Evolutionary conservation across 1,140 invertebrate species (phyloP), one percentile per base, ranked within the genome.

Genomic region (Centruroides sculpturatus): DNA sequence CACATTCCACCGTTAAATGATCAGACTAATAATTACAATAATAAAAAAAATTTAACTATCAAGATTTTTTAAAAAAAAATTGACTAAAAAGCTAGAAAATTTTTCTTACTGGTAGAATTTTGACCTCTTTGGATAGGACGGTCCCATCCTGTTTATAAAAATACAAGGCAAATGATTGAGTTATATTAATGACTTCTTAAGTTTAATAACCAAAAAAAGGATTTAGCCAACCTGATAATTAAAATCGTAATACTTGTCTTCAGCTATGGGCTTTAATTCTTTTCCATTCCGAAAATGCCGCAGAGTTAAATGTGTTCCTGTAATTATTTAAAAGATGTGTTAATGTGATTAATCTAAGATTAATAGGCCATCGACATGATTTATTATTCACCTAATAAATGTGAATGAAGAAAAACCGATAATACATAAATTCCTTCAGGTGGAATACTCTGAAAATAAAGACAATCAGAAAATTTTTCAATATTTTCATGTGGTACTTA

Each of bases 261-360:
- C 75, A 3, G 80, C 83, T 59, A 93, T 83, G 35, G 80, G 78
- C 0, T 82, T 80, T 9, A 92, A 68, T 74, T 92, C 88, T 64
- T 82, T 78, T 5, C 81, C 85, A 23, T 81, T 78, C 54, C 89
- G 78, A 48, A 92, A 79, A 70, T 92, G 88, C 54, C 86, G 81
- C 23, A 92, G 71, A 12, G 80, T 82, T 64, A 92, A 79, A 69
- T 83, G 83, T 53, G 80, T 80, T 10, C 86, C 88, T 13, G 85
- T 53, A 49, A 41, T 41, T 41, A 23, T 41, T 6, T 41, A 41
- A 41, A 41, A 41, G 23, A 23, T 23, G 23, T 23, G 23, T 23
- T 23, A 23, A 2, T 23, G 23, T 23, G 23, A 41, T 41, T 41
- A 41, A 3, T 41, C 41, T 41, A 41, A 41, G 8, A 41, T 41